Percentiles rank a stretch among this genome's conserved stretches.
These are phyloP conservation scores for Oenanthe melanoleuca DNA, from an alignment of 2,113 vertebrate genomes.

Conservation along the genomic window DNA sequence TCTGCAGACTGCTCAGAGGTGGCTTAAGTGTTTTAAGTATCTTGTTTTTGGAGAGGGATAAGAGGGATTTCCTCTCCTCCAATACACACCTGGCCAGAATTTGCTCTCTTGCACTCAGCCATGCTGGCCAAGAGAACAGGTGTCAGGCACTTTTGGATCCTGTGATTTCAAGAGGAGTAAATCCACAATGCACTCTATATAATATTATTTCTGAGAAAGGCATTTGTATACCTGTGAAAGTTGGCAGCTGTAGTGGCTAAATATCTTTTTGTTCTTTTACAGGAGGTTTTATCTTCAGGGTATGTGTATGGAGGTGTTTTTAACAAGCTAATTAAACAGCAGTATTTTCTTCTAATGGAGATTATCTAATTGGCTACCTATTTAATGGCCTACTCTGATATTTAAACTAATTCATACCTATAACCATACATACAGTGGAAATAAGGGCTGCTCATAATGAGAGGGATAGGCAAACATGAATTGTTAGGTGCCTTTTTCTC, in stretches of 20 bases:
- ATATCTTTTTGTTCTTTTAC: background rate
- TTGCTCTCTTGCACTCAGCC: background rate
- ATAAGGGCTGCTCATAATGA: background rate
- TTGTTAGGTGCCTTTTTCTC: background rate
- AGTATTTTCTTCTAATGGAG: background rate
- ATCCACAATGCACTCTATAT: fast-evolving
- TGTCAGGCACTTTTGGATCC: background rate
- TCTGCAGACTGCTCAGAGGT: background rate
- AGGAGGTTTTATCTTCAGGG: background rate
- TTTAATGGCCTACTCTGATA: background rate
- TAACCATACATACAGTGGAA: background rate
- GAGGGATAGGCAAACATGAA: background rate
- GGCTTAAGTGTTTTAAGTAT: background rate
- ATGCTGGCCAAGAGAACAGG: background rate
- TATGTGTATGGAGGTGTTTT: background rate
- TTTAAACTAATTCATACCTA: background rate
- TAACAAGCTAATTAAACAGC: conserved; percentile 1
- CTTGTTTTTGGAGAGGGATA: background rate
- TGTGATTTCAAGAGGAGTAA: background rate
- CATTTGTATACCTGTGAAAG: background rate
- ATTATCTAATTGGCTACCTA: conserved; percentile 11
- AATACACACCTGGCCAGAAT: background rate
- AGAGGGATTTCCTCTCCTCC: background rate
- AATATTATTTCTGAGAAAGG: background rate
- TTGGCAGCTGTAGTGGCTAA: background rate